Evolutionary conservation across 1,140 invertebrate genomes (phyloP), one percentile per base, ranked within the genome.

Genomic region (Dufourea novaeangliae): DNA sequence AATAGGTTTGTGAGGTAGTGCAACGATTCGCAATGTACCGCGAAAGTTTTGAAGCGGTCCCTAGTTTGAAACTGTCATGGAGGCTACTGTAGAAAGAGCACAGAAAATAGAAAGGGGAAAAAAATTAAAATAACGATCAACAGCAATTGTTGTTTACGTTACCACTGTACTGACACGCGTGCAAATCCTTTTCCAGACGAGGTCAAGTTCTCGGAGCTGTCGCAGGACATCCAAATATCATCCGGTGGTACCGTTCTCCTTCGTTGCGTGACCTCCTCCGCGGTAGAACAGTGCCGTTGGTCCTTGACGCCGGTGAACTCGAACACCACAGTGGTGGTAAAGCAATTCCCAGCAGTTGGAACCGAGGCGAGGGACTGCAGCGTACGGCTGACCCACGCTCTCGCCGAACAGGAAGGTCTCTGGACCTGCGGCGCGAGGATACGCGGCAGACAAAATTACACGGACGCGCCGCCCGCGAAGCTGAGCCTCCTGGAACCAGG

Each of bases 401-500:
- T 90, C 1, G 85, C 82, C 27, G 91, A 92, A 50, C 90, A 92
- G 61, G 89, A 91, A 68, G 90, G 91, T 6, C 83, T 91, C 0
- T 92, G 92, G 92, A 92, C 91, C 22, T 92, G 92, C 66, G 90
- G 90, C 6, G 92, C 90, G 3, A 88, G 90, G 72, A 70, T 89
- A 54, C 86, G 84, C 61, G 89, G 89, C 14, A 87, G 84, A 46
- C 84, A 88, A 25, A 88, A 89, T 62, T 92, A 91, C 76, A 92
- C 89, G 14, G 88, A 92, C 39, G 92, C 92, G 22, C 89, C 91
- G 32, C 90, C 92, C n/a, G 90, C 92, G n/a, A 92, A 91, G 78
- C 88, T 93, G 61, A 92, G 88, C 73, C 88, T 93, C 34, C 89
- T 92, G 22, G 90, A 92, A 81, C 90, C 90, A 92, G 92, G 92